Evolutionary conservation across 2,797 vertebrate species (phyloP).

Genomic region (Diceros bicornis): DNA sequence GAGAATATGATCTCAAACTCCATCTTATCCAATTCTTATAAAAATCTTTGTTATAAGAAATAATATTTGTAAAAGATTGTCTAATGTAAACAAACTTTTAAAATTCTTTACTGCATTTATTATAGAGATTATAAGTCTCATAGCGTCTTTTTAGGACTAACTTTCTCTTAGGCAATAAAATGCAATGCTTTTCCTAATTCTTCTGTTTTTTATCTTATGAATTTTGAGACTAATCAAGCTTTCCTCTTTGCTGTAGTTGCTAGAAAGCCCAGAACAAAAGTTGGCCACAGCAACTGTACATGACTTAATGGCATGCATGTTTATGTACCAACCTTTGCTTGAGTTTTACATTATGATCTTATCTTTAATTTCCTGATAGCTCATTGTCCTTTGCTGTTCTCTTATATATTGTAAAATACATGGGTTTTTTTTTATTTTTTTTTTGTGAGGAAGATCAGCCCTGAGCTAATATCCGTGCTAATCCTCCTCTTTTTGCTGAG

Average conservation of each 20-base stretch:
- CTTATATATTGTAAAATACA: not conserved
- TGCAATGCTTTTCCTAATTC: not conserved
- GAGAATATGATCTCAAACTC: constrained; percentile 4
- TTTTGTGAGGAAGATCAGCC: no score
- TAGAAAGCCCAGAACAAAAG: constrained; percentile 46
- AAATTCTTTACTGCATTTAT: not conserved
- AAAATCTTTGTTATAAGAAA: constrained; percentile 11
- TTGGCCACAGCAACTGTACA: not conserved
- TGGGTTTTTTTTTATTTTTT: no score
- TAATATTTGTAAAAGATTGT: not conserved
- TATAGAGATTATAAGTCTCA: not conserved
- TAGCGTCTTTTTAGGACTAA: not conserved
- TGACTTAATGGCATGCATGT: not conserved
- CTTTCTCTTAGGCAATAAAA: constrained; percentile 5
- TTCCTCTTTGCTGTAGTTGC: not conserved
- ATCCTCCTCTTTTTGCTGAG: no score
- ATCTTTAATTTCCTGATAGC: not conserved
- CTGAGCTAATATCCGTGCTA: no score
- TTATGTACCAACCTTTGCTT: not conserved
- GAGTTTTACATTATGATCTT: not conserved
- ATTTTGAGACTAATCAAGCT: not conserved
- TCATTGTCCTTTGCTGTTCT: not conserved
- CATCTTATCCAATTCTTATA: constrained; percentile 1
- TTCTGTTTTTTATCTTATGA: not conserved
- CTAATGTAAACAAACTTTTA: not conserved